Base-by-base conservation (phyloP, 1,140 invertebrate species). In the Brachionus manjavacas region DNA sequence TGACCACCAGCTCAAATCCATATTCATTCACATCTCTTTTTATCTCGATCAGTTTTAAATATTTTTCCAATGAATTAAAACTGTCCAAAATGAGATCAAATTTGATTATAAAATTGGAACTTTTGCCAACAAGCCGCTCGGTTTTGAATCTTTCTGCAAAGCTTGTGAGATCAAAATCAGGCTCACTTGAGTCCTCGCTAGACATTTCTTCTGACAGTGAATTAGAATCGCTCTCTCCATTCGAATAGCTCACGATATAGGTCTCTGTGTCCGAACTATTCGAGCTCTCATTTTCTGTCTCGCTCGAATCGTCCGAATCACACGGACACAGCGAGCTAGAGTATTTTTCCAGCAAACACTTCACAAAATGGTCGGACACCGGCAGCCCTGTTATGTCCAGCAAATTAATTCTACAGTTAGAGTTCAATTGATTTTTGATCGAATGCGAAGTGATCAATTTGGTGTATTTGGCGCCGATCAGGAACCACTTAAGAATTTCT, bases 401-500 rank as follows among this genome's bases (percentile, higher is more conserved):
- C 11, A 25, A 35, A 14, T 25, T 11, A 12, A 76, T 7, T n/a
- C 46, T 76, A 12, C 23, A 46, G 4, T 1, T 46, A 1, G 20
- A 12, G 11, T 8, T 35, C n/a, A 12, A 4, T 12, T 49, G 39
- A 4, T 49, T 76, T 16, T 52, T 76, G 20, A 76, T 20, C 12
- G 46, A 46, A 11, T 49, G 20, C 11, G 11, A 20, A 16, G 72
- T 49, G 20, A 76, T 16, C 20, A 76, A 25, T 49, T 76, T 76
- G n/a, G 72, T 49, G 25, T 76, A 76, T n/a, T 76, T 76, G 20
- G 72, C 41, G 3, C 41, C 31, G 16, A 76, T 76, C 1, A 76
- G 9, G 12, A 76, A 25, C 72, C 72, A 76, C 49, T 76, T 76
- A 3, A 76, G 25, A 4, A 76, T 76, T n/a, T 76, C 72, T 43